phyloP scores from a whole-genome alignment of 2,888 invertebrate genomes.

The Diachrysia chrysitis region DNA sequence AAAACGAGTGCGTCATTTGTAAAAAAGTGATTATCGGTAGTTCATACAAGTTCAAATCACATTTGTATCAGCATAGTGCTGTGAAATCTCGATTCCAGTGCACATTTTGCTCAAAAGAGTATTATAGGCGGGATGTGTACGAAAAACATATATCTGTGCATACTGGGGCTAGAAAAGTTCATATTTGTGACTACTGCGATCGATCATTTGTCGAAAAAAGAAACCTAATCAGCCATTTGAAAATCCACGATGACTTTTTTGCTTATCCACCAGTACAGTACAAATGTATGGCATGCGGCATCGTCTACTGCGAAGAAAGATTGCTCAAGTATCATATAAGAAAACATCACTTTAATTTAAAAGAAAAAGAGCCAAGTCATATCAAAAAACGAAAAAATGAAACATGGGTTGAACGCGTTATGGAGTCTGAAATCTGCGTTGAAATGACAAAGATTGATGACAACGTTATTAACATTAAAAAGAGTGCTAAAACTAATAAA shows the following conservation, averaged over 20 bases:
- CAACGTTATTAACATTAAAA: constrained; percentile 73
- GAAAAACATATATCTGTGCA: constrained; percentile 66
- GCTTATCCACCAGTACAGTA: constrained; percentile 42
- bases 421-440: constrained; percentile 69
- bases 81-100: constrained; percentile 70
- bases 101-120: constrained; percentile 68
- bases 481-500: constrained; percentile 51
- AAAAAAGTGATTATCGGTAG: constrained; percentile 65
- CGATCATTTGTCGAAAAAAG: constrained; percentile 73
- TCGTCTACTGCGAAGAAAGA: constrained; percentile 72
- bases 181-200: constrained; percentile 75
- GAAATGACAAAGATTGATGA: constrained; percentile 79
- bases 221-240: constrained; percentile 72
- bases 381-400: constrained; percentile 71
- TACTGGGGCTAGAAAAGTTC: constrained; percentile 59
- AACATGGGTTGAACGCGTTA: constrained; percentile 76
- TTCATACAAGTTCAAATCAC: constrained; percentile 64
- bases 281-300: constrained; percentile 72
- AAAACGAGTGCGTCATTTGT: constrained; percentile 67
- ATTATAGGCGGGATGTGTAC: constrained; percentile 71
- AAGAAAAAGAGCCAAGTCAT: constrained; percentile 49
- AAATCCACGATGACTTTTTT: constrained; percentile 71
- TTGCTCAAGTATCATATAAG: constrained; percentile 73
- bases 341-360: constrained; percentile 73
- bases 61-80: constrained; percentile 71